phyloP scores from a whole-genome alignment of 2,797 vertebrate species.

The Parauchenoglanis punctatus region DNA sequence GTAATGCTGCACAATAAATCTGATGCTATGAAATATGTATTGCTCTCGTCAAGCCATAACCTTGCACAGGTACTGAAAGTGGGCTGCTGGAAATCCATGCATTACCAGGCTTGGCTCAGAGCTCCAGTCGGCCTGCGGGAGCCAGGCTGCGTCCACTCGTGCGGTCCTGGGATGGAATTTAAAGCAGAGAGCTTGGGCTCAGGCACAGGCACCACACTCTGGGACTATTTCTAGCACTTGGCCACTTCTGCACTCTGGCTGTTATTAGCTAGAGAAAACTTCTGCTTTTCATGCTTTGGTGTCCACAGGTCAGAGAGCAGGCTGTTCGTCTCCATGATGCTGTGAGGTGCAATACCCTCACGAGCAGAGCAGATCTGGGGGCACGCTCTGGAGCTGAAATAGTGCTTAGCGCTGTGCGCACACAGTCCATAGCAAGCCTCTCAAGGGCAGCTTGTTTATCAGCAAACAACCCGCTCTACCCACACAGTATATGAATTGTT shows the following conservation, averaged over 20 bases:
- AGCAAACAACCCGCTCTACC: conserved; percentile 21
- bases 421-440: neutral
- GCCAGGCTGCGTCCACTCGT: conserved; percentile 40
- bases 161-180: conserved; percentile 28
- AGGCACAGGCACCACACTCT: conserved; percentile 45
- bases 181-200: conserved; percentile 38
- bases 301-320: conserved; percentile 65
- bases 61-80: neutral
- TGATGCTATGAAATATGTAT: conserved; percentile 33
- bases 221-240: conserved; percentile 57
- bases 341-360: conserved; percentile 29
- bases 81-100: conserved; percentile 32
- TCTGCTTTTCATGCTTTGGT: conserved; percentile 41
- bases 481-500: neutral
- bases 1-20: neutral
- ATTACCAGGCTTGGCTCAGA: conserved; percentile 32
- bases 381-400: conserved; percentile 30
- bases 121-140: neutral
- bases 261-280: conserved; percentile 59
- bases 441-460: conserved; percentile 40
- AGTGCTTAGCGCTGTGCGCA: neutral
- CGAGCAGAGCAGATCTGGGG: conserved; percentile 39
- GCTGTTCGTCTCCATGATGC: conserved; percentile 55
- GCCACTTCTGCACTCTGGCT: conserved; percentile 56
- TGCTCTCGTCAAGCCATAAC: conserved; percentile 13